A percentile compares a stretch with the other conserved stretches of the same genome.
Evolutionary conservation across 1,140 invertebrate genomes (phyloP).

Genomic region (Drosophila arizonae): DNA sequence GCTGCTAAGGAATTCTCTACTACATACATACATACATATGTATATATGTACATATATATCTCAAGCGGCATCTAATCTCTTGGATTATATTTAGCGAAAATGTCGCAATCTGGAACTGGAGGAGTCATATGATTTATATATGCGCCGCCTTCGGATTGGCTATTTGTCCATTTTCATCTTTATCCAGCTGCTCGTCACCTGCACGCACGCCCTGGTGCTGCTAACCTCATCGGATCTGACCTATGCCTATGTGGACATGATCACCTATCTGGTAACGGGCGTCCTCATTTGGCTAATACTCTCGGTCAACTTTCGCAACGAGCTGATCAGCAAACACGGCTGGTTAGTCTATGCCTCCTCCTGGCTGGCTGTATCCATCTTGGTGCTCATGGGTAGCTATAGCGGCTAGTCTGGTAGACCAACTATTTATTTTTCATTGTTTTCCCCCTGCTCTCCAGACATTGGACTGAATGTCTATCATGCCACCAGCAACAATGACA

Average conservation of each 20-base stretch:
- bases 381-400: constrained; percentile 72
- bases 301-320: constrained; percentile 83
- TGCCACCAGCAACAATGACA: constrained; percentile 74
- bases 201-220: constrained; percentile 85
- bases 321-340: constrained; percentile 83
- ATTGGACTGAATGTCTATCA: constrained; percentile 85
- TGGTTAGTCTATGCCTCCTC: constrained; percentile 84
- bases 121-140: constrained; percentile 88
- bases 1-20: constrained; percentile 20
- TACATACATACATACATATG: not conserved
- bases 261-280: constrained; percentile 83
- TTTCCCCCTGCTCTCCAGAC: constrained; percentile 76
- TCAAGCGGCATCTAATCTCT: not conserved
- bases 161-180: constrained; percentile 90
- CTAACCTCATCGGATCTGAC: constrained; percentile 81
- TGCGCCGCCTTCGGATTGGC: constrained; percentile 89
- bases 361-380: constrained; percentile 82
- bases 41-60: not conserved
- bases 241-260: constrained; percentile 80
- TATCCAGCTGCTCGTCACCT: constrained; percentile 86
- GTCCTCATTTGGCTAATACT: constrained; percentile 84
- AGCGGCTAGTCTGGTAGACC: not conserved
- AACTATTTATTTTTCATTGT: not conserved
- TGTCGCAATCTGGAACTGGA: constrained; percentile 89
- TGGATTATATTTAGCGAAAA: constrained; percentile 84